phyloP scores from a whole-genome alignment of 2,113 vertebrate species.

The Cnemophilus loriae region DNA sequence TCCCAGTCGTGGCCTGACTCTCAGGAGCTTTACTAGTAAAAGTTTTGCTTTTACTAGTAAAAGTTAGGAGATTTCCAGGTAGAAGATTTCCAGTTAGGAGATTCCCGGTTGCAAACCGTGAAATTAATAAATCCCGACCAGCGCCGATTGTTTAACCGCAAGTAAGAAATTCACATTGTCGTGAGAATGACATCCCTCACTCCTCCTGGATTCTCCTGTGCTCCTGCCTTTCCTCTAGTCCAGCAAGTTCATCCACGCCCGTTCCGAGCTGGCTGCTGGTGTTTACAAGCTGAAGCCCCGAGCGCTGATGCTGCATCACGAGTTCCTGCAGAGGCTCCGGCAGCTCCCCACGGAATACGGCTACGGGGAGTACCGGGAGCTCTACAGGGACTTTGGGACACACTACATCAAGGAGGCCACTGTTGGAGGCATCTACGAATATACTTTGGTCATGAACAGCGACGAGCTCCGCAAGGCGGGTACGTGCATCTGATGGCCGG shows the following conservation, averaged over 20 bases:
- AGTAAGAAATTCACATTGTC: rapidly evolving
- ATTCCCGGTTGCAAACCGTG: neutral
- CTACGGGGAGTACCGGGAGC: slow-evolving; percentile 88
- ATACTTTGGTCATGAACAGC: slow-evolving; percentile 80
- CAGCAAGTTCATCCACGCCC: slow-evolving; percentile 78
- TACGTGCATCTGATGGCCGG: neutral
- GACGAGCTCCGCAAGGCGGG: slow-evolving; percentile 71
- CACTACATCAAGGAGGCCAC: slow-evolving; percentile 86
- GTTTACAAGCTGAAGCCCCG: slow-evolving; percentile 80
- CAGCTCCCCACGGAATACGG: slow-evolving; percentile 79
- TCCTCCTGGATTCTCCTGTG: neutral
- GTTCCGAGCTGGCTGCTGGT: slow-evolving; percentile 78
- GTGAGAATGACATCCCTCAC: neutral
- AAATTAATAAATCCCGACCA: neutral
- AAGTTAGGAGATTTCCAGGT: neutral
- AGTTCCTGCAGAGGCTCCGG: slow-evolving; percentile 81
- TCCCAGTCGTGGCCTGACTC: neutral
- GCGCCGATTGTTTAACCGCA: rapidly evolving
- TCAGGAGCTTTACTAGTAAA: neutral
- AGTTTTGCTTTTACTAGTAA: neutral
- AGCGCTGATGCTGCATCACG: slow-evolving; percentile 82
- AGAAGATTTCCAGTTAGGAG: neutral
- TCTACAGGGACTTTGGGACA: slow-evolving; percentile 86
- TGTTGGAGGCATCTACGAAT: slow-evolving; percentile 82
- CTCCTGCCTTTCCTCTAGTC: slow-evolving; percentile 64